Percentiles rank a stretch among this genome's conserved stretches.
These are phyloP conservation scores for Stichopus chloronotus DNA, from an alignment of 35 echinoderm and acorn worm genomes.

Conservation along the genomic window DNA sequence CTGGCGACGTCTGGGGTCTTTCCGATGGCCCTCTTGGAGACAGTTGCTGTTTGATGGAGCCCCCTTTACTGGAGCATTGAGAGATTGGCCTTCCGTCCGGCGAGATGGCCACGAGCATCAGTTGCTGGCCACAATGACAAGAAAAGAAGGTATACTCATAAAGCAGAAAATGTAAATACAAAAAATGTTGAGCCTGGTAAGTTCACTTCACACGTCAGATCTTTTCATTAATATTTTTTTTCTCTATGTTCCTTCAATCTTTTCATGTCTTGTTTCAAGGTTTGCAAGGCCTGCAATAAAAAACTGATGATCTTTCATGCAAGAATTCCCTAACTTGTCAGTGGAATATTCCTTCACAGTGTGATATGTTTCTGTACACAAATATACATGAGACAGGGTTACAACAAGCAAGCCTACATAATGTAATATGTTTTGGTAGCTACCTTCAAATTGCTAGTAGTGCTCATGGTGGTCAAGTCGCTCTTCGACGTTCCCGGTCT, in stretches of 20 bases:
- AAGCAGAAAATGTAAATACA: not conserved
- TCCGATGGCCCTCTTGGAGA: conserved; percentile 58
- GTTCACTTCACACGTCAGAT: not conserved
- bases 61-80: not conserved
- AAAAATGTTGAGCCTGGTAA: not conserved
- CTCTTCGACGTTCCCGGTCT: not conserved
- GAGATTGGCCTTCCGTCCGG: conserved; percentile 78
- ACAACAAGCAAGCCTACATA: not conserved
- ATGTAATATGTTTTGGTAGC: not conserved
- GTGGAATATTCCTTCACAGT: too few species aligned
- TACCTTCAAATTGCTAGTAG: conserved; percentile 44
- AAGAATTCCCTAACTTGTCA: not conserved
- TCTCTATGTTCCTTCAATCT: not conserved
- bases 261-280: not conserved
- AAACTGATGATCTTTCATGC: not conserved
- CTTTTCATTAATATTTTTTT: not conserved
- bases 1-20: conserved; percentile 78
- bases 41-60: not conserved
- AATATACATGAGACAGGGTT: not conserved
- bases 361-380: too few species aligned
- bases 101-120: conserved; percentile 69
- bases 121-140: conserved; percentile 39
- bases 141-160: not conserved
- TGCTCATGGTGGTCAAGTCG: conserved; percentile 35
- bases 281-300: not conserved